phyloP scores from a whole-genome alignment of 2,113 vertebrate genomes.

The zebrafish (Danio rerio) region DNA sequence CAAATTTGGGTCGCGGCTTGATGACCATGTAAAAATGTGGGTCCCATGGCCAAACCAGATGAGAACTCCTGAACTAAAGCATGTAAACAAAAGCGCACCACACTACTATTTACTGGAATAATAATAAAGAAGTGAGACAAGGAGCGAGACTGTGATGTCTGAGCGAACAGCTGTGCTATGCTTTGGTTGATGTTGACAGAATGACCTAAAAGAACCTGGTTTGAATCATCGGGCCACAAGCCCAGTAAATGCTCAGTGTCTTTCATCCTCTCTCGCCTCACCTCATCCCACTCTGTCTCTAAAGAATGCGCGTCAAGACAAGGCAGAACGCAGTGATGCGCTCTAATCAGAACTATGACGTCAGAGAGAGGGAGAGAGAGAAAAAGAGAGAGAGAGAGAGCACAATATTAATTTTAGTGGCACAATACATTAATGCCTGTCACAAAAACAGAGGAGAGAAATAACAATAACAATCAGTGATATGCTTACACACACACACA shows the following conservation, averaged over 20 bases:
- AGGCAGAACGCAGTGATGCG: slow-evolving; percentile 6
- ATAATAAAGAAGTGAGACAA: not conserved
- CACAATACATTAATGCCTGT: too few species aligned
- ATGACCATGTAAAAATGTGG: too few species aligned
- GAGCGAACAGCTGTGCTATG: not conserved
- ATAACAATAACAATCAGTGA: too few species aligned
- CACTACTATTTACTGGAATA: not conserved
- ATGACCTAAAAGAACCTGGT: not conserved
- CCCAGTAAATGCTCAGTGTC: slow-evolving; percentile 36
- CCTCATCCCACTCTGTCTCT: slow-evolving; percentile 58
- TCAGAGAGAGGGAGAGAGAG: not conserved
- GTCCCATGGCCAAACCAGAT: too few species aligned
- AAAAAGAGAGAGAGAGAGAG: not conserved
- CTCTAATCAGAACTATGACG: not conserved
- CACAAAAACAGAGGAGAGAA: too few species aligned
- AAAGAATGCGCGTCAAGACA: slow-evolving; percentile 58
- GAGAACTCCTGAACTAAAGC: too few species aligned
- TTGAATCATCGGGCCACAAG: slow-evolving; percentile 11
- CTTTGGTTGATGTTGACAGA: not conserved
- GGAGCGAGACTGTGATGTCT: not conserved
- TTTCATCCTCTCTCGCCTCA: slow-evolving; percentile 48
- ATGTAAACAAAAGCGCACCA: not conserved
- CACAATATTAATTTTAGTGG: too few species aligned
- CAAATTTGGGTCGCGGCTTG: too few species aligned
- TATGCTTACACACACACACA: too few species aligned